A percentile compares a stretch with the other conserved stretches of the same genome.
Conservation (phyloP, 2,113 vertebrate genomes). For the Mellivora capensis region DNA sequence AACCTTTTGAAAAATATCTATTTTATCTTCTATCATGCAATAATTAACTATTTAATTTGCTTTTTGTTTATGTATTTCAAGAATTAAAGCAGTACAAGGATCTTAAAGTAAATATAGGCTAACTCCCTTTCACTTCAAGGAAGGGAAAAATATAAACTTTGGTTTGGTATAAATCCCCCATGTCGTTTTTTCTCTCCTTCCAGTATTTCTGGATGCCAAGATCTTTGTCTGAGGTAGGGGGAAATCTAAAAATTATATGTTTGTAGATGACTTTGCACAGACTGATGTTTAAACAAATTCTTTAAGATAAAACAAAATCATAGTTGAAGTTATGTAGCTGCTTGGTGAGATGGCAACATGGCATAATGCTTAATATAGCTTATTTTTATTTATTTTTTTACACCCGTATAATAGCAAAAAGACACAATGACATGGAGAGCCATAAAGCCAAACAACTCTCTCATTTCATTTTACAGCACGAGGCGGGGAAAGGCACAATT, state of each 20-base stretch:
- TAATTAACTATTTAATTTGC: not conserved
- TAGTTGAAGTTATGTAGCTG: conserved; percentile 40
- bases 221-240: not conserved
- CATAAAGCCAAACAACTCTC: conserved; percentile 69
- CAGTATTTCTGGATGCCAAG: conserved; percentile 36
- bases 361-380: conserved; percentile 66
- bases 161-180: not conserved
- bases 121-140: not conserved
- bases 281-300: conserved; percentile 43
- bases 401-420: conserved; percentile 67
- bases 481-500: conserved; percentile 63
- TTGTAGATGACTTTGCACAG: not conserved
- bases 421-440: conserved; percentile 46
- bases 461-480: conserved; percentile 64
- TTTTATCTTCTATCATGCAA: conserved; percentile 18
- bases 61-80: conserved; percentile 11
- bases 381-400: conserved; percentile 75
- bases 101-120: not conserved
- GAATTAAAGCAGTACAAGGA: conserved; percentile 8
- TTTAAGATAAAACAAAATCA: conserved; percentile 58
- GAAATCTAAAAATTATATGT: conserved; percentile 5
- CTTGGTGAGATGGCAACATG: conserved; percentile 41
- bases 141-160: conserved; percentile 37
- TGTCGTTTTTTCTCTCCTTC: not conserved
- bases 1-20: conserved; percentile 17